These are phyloP conservation scores for Channa maculata DNA, from an alignment of 2,113 vertebrate genomes.

Conservation along the genomic window DNA sequence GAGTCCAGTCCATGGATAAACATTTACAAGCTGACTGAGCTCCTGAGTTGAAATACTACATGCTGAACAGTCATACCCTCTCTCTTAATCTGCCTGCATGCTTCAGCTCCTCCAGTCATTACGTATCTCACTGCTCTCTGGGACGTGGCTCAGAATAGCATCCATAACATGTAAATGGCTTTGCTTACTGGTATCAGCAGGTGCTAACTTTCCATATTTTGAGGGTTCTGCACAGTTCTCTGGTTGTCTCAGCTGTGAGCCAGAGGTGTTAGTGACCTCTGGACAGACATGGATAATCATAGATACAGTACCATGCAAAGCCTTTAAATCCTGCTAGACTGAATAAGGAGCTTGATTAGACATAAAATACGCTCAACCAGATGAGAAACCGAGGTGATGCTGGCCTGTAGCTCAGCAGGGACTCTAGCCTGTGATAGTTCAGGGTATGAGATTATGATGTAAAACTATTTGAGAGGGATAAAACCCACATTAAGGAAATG, in stretches of 20 bases:
- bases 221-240: constrained; percentile 11
- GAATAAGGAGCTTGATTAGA: constrained; percentile 27
- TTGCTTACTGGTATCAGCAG: constrained; percentile 24
- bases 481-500: constrained; percentile 31
- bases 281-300: constrained; percentile 34
- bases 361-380: constrained; percentile 28
- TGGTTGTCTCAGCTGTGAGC: constrained; percentile 21
- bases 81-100: neutral
- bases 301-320: constrained; percentile 31
- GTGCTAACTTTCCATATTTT: constrained; percentile 26
- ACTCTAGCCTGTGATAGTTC: constrained; percentile 13
- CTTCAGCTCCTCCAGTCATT: neutral
- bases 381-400: constrained; percentile 32
- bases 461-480: constrained; percentile 24
- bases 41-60: neutral
- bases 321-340: constrained; percentile 37
- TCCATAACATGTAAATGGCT: constrained; percentile 59
- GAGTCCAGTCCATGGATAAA: constrained; percentile 10
- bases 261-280: constrained; percentile 36
- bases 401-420: neutral
- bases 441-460: constrained; percentile 33
- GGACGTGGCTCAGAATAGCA: constrained; percentile 50
- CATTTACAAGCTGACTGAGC: constrained; percentile 22
- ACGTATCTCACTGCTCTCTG: neutral
- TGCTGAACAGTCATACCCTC: neutral